phyloP scores from a whole-genome alignment of 2,888 invertebrate species.

The Philhelius pedissequus region DNA sequence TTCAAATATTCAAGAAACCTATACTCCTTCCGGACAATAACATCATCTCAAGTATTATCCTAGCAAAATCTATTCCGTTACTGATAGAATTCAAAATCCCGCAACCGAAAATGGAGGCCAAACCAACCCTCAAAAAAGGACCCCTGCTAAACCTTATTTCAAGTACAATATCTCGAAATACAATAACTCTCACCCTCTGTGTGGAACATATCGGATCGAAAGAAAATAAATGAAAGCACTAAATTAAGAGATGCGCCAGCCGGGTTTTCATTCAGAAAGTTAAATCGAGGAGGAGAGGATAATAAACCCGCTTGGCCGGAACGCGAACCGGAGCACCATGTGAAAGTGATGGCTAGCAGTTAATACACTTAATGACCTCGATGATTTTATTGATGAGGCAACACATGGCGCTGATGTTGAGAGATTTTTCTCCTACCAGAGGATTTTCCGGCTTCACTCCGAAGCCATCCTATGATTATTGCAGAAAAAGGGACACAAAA shows the following conservation, averaged over 20 bases:
- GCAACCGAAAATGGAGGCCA: neutral
- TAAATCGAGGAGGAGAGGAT: constrained; percentile 3
- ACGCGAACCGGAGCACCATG: constrained; percentile 72
- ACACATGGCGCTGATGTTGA: constrained; percentile 71
- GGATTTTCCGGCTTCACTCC: constrained; percentile 11
- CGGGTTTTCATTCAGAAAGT: constrained; percentile 33
- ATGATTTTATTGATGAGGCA: constrained; percentile 78
- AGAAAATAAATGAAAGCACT: constrained; percentile 68
- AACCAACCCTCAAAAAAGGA: constrained; percentile 2
- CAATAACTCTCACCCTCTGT: constrained; percentile 13
- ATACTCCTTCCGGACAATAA: constrained; percentile 28
- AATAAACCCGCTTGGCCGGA: constrained; percentile 12
- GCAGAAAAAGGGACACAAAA: neutral
- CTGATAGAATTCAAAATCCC: constrained; percentile 31
- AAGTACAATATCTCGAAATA: constrained; percentile 5
- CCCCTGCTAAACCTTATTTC: constrained; percentile 19
- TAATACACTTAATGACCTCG: constrained; percentile 79
- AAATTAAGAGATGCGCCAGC: constrained; percentile 67
- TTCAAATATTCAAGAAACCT: constrained; percentile 55
- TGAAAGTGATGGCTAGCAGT: constrained; percentile 77
- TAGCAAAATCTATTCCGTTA: constrained; percentile 33
- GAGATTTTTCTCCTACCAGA: constrained; percentile 52
- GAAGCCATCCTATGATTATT: neutral
- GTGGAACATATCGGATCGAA: constrained; percentile 33
- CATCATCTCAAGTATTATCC: constrained; percentile 57